Percentiles rank a stretch among this genome's conserved stretches.
These are phyloP conservation scores for Coleophora flavipennella DNA, from an alignment of 2,888 invertebrate species.

Conservation along the genomic window DNA sequence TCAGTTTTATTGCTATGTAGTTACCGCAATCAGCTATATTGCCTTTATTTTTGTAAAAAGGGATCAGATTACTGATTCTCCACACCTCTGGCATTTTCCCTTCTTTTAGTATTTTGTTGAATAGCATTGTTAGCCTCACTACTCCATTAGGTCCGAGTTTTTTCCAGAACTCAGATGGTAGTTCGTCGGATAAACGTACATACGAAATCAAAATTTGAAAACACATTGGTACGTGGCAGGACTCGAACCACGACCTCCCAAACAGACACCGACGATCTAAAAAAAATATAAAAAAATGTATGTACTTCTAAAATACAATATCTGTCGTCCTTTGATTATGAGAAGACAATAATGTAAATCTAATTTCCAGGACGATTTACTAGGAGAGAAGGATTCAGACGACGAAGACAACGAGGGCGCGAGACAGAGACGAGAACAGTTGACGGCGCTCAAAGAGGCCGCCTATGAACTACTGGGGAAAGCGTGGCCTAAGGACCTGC, in stretches of 20 bases:
- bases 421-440: slow-evolving; percentile 69
- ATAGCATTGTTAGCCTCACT: background rate
- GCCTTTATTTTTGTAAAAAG: background rate
- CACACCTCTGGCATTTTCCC: background rate
- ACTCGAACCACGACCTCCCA: too few species aligned
- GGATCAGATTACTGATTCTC: background rate
- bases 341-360: background rate
- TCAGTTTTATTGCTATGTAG: background rate
- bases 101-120: background rate
- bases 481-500: slow-evolving; percentile 83
- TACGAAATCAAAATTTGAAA: too few species aligned
- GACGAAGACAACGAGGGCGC: slow-evolving; percentile 67
- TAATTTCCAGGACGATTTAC: slow-evolving; percentile 41
- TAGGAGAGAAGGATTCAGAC: slow-evolving; percentile 57
- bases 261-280: too few species aligned
- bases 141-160: background rate
- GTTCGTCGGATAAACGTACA: too few species aligned
- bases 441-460: slow-evolving; percentile 81
- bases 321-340: too few species aligned
- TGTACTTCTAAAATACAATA: too few species aligned
- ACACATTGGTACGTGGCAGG: too few species aligned
- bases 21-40: background rate
- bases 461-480: slow-evolving; percentile 87
- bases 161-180: background rate
- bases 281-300: too few species aligned